phyloP scores from a whole-genome alignment of 2,888 invertebrate genomes.

The Mesorhabditis spiculigera region DNA sequence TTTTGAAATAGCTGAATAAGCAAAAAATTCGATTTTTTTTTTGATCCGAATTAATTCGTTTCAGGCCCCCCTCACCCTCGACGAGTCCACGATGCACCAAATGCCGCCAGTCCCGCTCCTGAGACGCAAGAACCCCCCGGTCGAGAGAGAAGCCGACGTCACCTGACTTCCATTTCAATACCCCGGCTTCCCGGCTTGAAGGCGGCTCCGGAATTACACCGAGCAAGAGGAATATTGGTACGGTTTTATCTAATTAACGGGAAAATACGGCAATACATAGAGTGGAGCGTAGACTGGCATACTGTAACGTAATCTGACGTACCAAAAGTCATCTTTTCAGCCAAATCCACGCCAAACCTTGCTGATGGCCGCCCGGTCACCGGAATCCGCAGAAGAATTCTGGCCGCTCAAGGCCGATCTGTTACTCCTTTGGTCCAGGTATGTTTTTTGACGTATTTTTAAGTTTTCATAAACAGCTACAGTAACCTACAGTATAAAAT shows the following conservation, averaged over 20 bases:
- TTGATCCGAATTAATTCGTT: neutral
- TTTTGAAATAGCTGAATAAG: too few relatives aligned
- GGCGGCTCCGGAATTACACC: neutral
- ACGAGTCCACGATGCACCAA: neutral
- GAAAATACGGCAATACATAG: too few relatives aligned
- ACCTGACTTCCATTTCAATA: neutral
- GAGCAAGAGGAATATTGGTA: neutral
- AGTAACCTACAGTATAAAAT: too few relatives aligned
- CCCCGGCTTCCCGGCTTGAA: too few relatives aligned
- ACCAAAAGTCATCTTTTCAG: neutral
- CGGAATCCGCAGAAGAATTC: neutral
- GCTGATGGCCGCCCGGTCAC: neutral
- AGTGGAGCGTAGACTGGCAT: too few relatives aligned
- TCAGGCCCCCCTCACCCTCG: neutral
- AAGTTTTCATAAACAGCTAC: neutral
- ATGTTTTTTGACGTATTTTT: too few relatives aligned
- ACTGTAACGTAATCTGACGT: too few relatives aligned
- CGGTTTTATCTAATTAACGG: neutral
- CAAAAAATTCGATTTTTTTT: too few relatives aligned
- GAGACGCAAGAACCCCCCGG: neutral
- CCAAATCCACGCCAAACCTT: conserved; percentile 2
- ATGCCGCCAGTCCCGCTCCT: neutral
- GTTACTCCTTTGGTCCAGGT: neutral
- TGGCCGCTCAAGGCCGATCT: neutral
- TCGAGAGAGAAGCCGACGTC: neutral